phyloP scores from a whole-genome alignment of 2,113 vertebrate genomes.

The Hoplias malabaricus region DNA sequence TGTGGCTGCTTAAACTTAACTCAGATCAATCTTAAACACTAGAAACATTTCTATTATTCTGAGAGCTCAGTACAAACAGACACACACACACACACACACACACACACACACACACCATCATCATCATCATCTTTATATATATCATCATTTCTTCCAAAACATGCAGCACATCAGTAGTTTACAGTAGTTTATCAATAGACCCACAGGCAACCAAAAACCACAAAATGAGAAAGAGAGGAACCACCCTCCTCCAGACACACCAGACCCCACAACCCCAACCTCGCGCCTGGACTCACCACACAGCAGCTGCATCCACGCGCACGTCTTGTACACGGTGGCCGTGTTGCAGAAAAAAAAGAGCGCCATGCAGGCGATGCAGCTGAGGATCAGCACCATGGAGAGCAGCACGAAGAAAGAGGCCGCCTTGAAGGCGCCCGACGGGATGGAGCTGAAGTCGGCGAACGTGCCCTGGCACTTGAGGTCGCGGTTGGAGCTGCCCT shows the following conservation, averaged over 20 bases:
- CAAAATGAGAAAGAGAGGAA: background rate
- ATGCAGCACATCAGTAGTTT: too few relatives aligned
- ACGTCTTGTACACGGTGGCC: constrained; percentile 91
- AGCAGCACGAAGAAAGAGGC: constrained; percentile 90
- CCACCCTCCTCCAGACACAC: too few relatives aligned
- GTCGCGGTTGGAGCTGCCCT: constrained; percentile 82
- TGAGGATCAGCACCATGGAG: constrained; percentile 90
- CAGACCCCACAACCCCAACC: background rate
- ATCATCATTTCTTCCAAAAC: too few relatives aligned
- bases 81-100: too few relatives aligned
- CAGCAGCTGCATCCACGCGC: constrained; percentile 91
- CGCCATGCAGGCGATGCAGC: constrained; percentile 87
- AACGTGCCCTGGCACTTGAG: constrained; percentile 86
- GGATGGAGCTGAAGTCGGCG: constrained; percentile 87
- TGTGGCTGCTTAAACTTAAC: too few relatives aligned
- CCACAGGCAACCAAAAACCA: background rate
- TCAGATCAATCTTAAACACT: too few relatives aligned
- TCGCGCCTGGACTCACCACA: constrained; percentile 76
- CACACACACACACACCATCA: too few relatives aligned
- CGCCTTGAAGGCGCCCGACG: constrained; percentile 85
- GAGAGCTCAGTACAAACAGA: too few relatives aligned
- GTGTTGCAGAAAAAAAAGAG: constrained; percentile 95
- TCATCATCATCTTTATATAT: too few relatives aligned
- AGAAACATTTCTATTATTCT: too few relatives aligned
- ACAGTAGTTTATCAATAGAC: background rate